A percentile compares a stretch with the other conserved stretches of the same genome.
phyloP scores from a whole-genome alignment of 1,140 invertebrate species.

The Metopolophium dirhodum region DNA sequence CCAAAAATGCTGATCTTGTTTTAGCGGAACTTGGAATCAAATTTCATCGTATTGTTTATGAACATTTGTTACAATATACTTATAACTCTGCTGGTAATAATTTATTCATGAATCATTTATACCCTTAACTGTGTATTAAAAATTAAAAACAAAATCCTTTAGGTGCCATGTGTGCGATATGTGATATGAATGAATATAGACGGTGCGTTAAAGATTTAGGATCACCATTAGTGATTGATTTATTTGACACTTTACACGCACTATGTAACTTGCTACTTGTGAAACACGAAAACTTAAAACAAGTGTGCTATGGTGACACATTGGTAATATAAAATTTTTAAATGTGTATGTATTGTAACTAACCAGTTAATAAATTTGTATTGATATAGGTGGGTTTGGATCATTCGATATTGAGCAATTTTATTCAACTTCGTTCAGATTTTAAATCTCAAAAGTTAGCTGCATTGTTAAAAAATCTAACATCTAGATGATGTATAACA shows the following conservation, averaged over 20 bases:
- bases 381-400: conserved; percentile 82
- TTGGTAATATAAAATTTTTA: conserved; percentile 71
- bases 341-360: conserved; percentile 31
- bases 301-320: conserved; percentile 92
- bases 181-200: conserved; percentile 95
- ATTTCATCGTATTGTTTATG: conserved; percentile 93
- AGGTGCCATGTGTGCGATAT: conserved; percentile 97
- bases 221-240: conserved; percentile 77
- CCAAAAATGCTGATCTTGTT: conserved; percentile 88
- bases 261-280: conserved; percentile 95
- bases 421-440: conserved; percentile 92
- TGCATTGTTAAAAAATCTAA: conserved; percentile 70
- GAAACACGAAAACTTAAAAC: conserved; percentile 93
- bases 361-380: conserved; percentile 52
- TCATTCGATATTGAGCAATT: conserved; percentile 83
- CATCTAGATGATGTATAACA: conserved; percentile 36
- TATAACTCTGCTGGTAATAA: conserved; percentile 87
- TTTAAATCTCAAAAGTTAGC: conserved; percentile 86
- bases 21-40: conserved; percentile 88
- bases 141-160: neutral
- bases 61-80: conserved; percentile 93
- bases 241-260: conserved; percentile 95
- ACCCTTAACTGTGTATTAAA: neutral
- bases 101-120: conserved; percentile 52
- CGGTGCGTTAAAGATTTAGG: conserved; percentile 80